Evolutionary conservation across 64 coral and sea anemone species (phyloP).

Genomic region (Montipora capricornis): DNA sequence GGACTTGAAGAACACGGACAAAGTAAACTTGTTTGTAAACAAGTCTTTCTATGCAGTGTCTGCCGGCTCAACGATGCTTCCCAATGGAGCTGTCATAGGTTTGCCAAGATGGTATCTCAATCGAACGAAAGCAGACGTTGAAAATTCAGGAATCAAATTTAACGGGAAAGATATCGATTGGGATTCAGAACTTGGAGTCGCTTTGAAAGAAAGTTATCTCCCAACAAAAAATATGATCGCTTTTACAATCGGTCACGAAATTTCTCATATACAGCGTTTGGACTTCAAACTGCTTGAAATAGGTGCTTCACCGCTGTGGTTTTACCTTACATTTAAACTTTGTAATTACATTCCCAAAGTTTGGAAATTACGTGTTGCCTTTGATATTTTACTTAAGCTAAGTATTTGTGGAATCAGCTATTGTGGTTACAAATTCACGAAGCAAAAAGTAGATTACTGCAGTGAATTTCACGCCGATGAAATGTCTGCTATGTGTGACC

Average conservation of each 20-base stretch:
- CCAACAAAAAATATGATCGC: slow-evolving; percentile 82
- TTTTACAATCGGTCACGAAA: slow-evolving; percentile 90
- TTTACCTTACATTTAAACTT: slow-evolving; percentile 86
- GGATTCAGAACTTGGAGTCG: slow-evolving; percentile 75
- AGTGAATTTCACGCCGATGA: slow-evolving; percentile 86
- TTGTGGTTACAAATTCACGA: slow-evolving; percentile 36
- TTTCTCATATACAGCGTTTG: slow-evolving; percentile 75
- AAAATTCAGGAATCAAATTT: slow-evolving; percentile 82
- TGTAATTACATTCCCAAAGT: slow-evolving; percentile 24
- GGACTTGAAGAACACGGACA: slow-evolving; percentile 51
- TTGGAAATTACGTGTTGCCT: slow-evolving; percentile 30
- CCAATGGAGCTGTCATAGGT: slow-evolving; percentile 84
- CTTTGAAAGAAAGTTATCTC: slow-evolving; percentile 63
- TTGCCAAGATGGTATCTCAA: slow-evolving; percentile 85
- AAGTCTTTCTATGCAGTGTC: slow-evolving; percentile 74
- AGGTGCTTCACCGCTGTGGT: slow-evolving; percentile 59
- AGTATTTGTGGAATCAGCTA: slow-evolving; percentile 61
- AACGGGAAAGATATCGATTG: slow-evolving; percentile 66
- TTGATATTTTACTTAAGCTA: slow-evolving; percentile 45
- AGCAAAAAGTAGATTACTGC: slow-evolving; percentile 45
- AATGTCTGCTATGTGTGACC: slow-evolving; percentile 77
- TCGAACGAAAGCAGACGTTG: slow-evolving; percentile 74
- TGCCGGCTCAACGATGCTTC: slow-evolving; percentile 83
- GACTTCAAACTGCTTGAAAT: slow-evolving; percentile 63
- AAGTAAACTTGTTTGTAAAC: slow-evolving; percentile 87